These are phyloP conservation scores for Cydia fagiglandana DNA, from an alignment of 1,140 invertebrate species.

Conservation along the genomic window DNA sequence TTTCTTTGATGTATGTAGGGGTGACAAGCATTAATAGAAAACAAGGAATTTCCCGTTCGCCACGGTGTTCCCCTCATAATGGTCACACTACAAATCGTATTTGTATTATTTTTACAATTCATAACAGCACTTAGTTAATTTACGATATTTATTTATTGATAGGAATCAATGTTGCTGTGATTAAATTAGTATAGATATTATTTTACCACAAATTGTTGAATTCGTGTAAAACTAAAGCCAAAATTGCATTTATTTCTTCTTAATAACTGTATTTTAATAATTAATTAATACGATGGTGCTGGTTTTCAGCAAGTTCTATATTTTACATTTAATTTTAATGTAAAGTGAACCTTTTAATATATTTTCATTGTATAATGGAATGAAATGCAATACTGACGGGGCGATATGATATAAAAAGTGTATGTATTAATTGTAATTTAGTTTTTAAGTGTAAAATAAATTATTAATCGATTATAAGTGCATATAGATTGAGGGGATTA, in stretches of 20 bases:
- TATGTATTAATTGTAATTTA: slow-evolving; percentile 62
- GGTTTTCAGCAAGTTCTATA: slow-evolving; percentile 41
- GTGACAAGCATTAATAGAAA: slow-evolving; percentile 72
- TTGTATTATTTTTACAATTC: slow-evolving; percentile 72
- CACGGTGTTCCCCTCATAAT: slow-evolving; percentile 63
- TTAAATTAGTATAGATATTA: slow-evolving; percentile 60
- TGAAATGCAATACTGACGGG: slow-evolving; percentile 69
- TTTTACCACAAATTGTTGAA: slow-evolving; percentile 42
- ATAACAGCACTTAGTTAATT: slow-evolving; percentile 70
- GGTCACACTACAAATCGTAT: slow-evolving; percentile 65
- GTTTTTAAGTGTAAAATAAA: slow-evolving; percentile 75
- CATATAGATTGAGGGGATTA: slow-evolving; percentile 75
- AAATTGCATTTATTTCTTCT: slow-evolving; percentile 37
- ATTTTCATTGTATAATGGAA: slow-evolving; percentile 57
- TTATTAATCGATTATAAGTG: slow-evolving; percentile 75
- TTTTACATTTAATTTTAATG: slow-evolving; percentile 46
- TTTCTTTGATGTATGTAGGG: slow-evolving; percentile 76
- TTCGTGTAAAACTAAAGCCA: slow-evolving; percentile 42
- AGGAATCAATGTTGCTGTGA: slow-evolving; percentile 74
- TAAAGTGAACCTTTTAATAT: slow-evolving; percentile 53
- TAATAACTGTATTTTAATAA: slow-evolving; percentile 8
- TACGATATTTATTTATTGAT: slow-evolving; percentile 69
- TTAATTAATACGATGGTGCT: slow-evolving; percentile 36
- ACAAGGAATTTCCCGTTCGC: slow-evolving; percentile 66
- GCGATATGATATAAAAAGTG: slow-evolving; percentile 44